Conservation (phyloP, 2,888 invertebrate species). For the Helicoverpa assulta region DNA sequence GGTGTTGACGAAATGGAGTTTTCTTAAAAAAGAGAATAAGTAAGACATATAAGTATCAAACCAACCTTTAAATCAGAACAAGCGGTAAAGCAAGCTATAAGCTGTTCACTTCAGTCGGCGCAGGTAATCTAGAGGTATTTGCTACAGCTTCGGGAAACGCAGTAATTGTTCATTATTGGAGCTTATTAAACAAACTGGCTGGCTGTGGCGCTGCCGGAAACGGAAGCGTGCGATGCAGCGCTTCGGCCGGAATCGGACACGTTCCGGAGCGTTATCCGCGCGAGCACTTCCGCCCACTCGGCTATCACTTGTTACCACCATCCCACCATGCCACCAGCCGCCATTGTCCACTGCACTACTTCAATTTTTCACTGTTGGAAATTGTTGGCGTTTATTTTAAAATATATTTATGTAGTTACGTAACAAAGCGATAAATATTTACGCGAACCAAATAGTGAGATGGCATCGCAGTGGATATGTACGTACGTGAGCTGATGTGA, state of each 20-base stretch:
- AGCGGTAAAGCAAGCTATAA: background rate
- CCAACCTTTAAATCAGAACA: background rate
- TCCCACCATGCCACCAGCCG: conserved; percentile 19
- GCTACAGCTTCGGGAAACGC: conserved; percentile 46
- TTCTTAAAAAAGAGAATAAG: too few species aligned
- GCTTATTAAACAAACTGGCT: conserved; percentile 72
- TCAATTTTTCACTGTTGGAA: conserved; percentile 45
- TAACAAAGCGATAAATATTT: conserved; percentile 26
- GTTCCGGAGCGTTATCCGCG: conserved; percentile 84
- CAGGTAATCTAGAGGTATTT: conserved; percentile 25
- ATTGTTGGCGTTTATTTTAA: conserved; percentile 31
- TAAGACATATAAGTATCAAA: too few species aligned
- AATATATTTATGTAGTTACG: conserved; percentile 5
- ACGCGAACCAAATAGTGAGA: conserved; percentile 24
- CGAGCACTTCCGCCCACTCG: conserved; percentile 72
- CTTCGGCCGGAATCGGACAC: conserved; percentile 75
- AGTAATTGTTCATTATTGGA: conserved; percentile 65
- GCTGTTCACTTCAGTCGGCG: background rate
- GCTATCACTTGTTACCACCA: conserved; percentile 63
- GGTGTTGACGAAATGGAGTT: too few species aligned
- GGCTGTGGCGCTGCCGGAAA: conserved; percentile 65
- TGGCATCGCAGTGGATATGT: conserved; percentile 4
- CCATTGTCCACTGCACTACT: conserved; percentile 54
- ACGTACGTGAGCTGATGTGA: background rate
- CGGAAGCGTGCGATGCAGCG: conserved; percentile 69